Evolutionary conservation across 2,888 invertebrate genomes (phyloP).

Genomic region (Cremastobaeus sp.): DNA sequence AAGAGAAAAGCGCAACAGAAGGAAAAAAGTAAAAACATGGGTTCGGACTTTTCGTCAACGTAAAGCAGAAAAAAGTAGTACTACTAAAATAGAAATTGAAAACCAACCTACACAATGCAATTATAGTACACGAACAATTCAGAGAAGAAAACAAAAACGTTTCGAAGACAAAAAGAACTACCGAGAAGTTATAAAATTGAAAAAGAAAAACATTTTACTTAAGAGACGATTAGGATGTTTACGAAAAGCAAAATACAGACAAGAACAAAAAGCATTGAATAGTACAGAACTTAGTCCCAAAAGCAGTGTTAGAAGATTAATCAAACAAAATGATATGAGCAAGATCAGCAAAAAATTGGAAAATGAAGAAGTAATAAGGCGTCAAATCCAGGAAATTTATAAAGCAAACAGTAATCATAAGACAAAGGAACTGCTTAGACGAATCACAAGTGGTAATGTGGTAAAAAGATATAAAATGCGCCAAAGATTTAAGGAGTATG

Average conservation of each 20-base stretch:
- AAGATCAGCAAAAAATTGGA: constrained; percentile 9
- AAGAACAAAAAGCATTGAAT: background rate
- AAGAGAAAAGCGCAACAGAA: constrained; percentile 23
- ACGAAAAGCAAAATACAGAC: constrained; percentile 2
- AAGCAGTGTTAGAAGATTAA: background rate
- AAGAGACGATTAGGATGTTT: background rate
- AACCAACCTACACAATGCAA: too few species aligned
- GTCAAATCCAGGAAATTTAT: constrained; percentile 8
- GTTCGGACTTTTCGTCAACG: too few species aligned
- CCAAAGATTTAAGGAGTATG: constrained; percentile 1
- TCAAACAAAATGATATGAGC: background rate
- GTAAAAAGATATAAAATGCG: constrained; percentile 6
- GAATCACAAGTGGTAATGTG: constrained; percentile 8
- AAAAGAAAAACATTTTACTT: background rate
- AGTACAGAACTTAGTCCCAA: background rate
- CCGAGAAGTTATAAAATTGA: constrained; percentile 1
- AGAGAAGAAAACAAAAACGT: constrained; percentile 5
- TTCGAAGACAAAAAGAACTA: constrained; percentile 4
- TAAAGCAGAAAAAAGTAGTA: too few species aligned
- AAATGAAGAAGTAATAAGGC: constrained; percentile 1
- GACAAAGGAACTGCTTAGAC: constrained; percentile 10
- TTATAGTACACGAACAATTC: background rate
- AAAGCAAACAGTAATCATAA: background rate
- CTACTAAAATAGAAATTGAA: too few species aligned
- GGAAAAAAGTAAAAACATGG: constrained; percentile 2